phyloP scores from a whole-genome alignment of 2,888 invertebrate genomes.

The Platycnemis pennipes region DNA sequence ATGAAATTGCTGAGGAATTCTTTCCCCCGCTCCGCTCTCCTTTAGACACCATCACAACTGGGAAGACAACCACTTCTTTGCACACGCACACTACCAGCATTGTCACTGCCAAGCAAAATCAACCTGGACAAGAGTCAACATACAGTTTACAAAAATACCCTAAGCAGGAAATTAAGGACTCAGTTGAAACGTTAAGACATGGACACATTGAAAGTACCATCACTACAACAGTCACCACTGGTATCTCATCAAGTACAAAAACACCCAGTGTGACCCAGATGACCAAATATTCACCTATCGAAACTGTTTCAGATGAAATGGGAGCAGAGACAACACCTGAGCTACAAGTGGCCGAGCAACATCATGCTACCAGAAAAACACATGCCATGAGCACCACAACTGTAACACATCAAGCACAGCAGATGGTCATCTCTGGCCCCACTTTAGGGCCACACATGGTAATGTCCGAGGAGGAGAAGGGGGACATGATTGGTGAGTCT shows the following conservation, averaged over 20 bases:
- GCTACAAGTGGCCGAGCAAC: slow-evolving; percentile 64
- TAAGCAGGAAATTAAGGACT: slow-evolving; percentile 47
- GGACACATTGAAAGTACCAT: slow-evolving; percentile 60
- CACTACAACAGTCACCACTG: slow-evolving; percentile 60
- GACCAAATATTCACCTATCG: slow-evolving; percentile 62
- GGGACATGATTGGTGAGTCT: slow-evolving; percentile 63
- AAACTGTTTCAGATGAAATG: slow-evolving; percentile 66
- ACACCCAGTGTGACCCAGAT: slow-evolving; percentile 57
- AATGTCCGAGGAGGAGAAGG: slow-evolving; percentile 67
- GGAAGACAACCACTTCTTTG: slow-evolving; percentile 50
- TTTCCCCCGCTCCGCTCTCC: slow-evolving; percentile 63
- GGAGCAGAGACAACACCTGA: slow-evolving; percentile 62
- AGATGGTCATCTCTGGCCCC: slow-evolving; percentile 64
- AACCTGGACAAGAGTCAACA: slow-evolving; percentile 54
- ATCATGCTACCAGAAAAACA: slow-evolving; percentile 67
- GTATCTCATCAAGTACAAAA: slow-evolving; percentile 56
- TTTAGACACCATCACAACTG: slow-evolving; percentile 43
- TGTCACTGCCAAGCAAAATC: slow-evolving; percentile 43
- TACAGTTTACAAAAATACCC: slow-evolving; percentile 35
- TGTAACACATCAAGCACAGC: slow-evolving; percentile 62
- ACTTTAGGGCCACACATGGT: slow-evolving; percentile 59
- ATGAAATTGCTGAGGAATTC: slow-evolving; percentile 45
- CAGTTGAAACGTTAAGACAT: slow-evolving; percentile 44
- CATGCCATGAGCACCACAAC: slow-evolving; percentile 64
- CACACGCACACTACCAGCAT: slow-evolving; percentile 56